These are phyloP conservation scores for Helobdella robusta DNA, from an alignment of 2,888 invertebrate genomes.

Conservation along the genomic window DNA sequence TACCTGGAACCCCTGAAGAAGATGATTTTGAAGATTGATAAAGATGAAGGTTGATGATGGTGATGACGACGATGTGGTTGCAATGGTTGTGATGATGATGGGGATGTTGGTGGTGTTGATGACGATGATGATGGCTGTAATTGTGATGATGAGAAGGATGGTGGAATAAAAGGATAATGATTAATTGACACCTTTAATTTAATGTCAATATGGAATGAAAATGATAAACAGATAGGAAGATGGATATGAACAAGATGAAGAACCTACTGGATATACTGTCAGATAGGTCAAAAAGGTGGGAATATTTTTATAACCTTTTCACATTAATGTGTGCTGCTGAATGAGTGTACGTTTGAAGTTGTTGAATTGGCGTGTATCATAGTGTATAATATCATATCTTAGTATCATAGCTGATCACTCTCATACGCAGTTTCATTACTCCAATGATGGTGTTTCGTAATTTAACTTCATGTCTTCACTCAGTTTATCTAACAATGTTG, in stretches of 20 bases:
- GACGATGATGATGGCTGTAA: too few relatives aligned
- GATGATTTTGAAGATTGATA: slow-evolving; percentile 63
- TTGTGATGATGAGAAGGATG: too few relatives aligned
- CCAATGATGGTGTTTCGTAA: too few relatives aligned
- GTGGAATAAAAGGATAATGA: too few relatives aligned
- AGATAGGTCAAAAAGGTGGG: slow-evolving; percentile 68
- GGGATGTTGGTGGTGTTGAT: too few relatives aligned
- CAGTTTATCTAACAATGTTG: too few relatives aligned
- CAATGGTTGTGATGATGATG: too few relatives aligned
- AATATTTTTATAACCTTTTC: too few relatives aligned
- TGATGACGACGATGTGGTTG: too few relatives aligned
- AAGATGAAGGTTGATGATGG: slow-evolving; percentile 44
- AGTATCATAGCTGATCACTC: background rate
- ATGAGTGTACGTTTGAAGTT: too few relatives aligned
- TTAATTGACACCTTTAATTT: background rate
- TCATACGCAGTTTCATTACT: background rate
- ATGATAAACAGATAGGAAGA: slow-evolving; percentile 65
- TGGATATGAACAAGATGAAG: slow-evolving; percentile 79
- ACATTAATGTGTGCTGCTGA: too few relatives aligned
- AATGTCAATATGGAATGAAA: background rate
- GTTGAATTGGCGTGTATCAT: background rate
- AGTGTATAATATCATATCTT: background rate
- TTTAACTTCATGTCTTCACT: too few relatives aligned
- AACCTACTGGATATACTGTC: slow-evolving; percentile 80
- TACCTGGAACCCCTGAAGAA: slow-evolving; percentile 74